phyloP scores from a whole-genome alignment of 1,140 invertebrate species.

The Meteorus sp. region DNA sequence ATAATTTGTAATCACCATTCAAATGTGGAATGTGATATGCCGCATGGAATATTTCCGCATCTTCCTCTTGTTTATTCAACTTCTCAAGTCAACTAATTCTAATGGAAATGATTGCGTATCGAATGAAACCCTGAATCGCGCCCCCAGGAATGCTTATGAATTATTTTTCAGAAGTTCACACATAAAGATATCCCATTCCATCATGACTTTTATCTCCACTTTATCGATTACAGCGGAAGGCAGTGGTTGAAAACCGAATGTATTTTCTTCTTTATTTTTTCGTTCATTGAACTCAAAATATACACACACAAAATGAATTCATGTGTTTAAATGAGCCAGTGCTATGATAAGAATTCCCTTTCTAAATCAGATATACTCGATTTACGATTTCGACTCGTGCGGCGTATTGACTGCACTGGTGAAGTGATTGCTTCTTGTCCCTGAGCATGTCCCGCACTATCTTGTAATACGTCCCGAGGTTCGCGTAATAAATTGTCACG shows the following conservation, averaged over 20 bases:
- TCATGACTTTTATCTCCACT: too few species aligned
- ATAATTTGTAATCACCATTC: too few species aligned
- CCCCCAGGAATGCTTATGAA: too few species aligned
- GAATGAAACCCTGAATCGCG: too few species aligned
- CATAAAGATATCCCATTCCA: neutral
- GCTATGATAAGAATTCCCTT: slow-evolving; percentile 64
- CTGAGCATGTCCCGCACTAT: slow-evolving; percentile 66
- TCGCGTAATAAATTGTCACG: slow-evolving; percentile 42
- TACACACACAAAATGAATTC: slow-evolving; percentile 4
- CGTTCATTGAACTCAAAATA: neutral
- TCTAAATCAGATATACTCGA: slow-evolving; percentile 62
- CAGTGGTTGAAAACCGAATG: slow-evolving; percentile 18
- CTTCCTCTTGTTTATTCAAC: too few species aligned
- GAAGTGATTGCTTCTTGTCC: slow-evolving; percentile 65
- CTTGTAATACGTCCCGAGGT: slow-evolving; percentile 54
- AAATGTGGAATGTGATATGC: neutral
- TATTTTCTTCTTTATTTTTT: neutral
- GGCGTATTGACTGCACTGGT: slow-evolving; percentile 59
- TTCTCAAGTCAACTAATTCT: too few species aligned
- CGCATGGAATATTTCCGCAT: neutral
- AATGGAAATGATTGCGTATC: too few species aligned
- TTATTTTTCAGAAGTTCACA: neutral
- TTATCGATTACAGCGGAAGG: slow-evolving; percentile 2
- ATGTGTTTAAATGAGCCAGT: slow-evolving; percentile 53
- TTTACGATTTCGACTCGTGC: slow-evolving; percentile 54